Evolutionary conservation across 2,888 invertebrate species (phyloP).

Genomic region (Ctena decussata): DNA sequence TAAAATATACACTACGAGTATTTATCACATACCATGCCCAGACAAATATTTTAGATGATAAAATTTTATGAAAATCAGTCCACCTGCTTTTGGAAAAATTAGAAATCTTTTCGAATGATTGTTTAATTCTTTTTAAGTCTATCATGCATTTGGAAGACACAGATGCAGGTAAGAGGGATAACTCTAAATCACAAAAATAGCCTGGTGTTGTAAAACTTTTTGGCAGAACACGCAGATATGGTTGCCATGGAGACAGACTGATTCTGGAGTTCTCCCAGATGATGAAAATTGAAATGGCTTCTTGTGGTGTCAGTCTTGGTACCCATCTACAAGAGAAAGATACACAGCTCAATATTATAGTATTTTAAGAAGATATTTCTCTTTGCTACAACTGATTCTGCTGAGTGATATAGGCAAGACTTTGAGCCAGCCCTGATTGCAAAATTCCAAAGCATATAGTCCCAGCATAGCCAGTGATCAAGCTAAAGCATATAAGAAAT

Average conservation of each 20-base stretch:
- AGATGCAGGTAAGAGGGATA: constrained; percentile 71
- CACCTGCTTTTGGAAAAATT: constrained; percentile 41
- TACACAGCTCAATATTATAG: too few species aligned
- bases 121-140: constrained; percentile 57
- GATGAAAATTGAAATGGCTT: constrained; percentile 91
- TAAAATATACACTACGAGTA: constrained; percentile 93
- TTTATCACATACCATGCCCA: constrained; percentile 96
- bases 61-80: constrained; percentile 44
- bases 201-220: constrained; percentile 87
- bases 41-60: constrained; percentile 89
- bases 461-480: too few species aligned
- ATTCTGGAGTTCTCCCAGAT: constrained; percentile 90
- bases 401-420: too few species aligned
- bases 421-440: too few species aligned
- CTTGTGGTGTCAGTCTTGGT: constrained; percentile 89
- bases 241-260: constrained; percentile 80
- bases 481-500: too few species aligned
- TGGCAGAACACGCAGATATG: constrained; percentile 82
- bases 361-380: too few species aligned
- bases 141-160: constrained; percentile 49
- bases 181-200: constrained; percentile 76
- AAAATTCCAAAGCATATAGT: too few species aligned
- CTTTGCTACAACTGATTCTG: too few species aligned
- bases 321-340: constrained; percentile 67
- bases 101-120: constrained; percentile 39